Conservation (phyloP, 2,113 vertebrate species). For the Embiotoca jacksoni region DNA sequence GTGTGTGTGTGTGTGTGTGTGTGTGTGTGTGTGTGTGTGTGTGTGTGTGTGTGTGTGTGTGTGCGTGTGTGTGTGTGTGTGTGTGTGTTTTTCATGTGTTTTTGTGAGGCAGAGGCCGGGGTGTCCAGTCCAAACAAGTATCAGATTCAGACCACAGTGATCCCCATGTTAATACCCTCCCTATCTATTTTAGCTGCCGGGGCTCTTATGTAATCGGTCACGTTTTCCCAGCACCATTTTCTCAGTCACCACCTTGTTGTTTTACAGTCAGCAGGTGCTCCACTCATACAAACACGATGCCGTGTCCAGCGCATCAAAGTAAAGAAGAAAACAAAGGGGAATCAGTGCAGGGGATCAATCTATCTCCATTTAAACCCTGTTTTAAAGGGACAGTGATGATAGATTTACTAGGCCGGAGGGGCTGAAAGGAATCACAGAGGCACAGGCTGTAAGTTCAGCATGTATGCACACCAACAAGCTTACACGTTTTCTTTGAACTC, state of each 20-base stretch:
- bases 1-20: too few relatives aligned
- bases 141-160: conserved; percentile 68
- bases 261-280: conserved; percentile 58
- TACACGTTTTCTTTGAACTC: conserved; percentile 15
- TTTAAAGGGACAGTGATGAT: conserved; percentile 13
- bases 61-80: too few relatives aligned
- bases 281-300: conserved; percentile 13
- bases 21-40: too few relatives aligned
- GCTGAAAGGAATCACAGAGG: neutral
- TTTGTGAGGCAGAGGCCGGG: neutral
- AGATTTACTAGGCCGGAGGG: conserved; percentile 1
- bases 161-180: conserved; percentile 66
- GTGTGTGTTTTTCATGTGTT: too few relatives aligned
- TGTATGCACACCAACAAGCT: neutral
- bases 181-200: conserved; percentile 68
- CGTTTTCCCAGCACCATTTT: conserved; percentile 56
- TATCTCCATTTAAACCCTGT: conserved; percentile 7
- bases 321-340: conserved; percentile 34
- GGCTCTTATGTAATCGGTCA: conserved; percentile 65
- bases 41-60: too few relatives aligned
- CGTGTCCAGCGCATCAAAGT: conserved; percentile 13
- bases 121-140: conserved; percentile 48
- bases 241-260: conserved; percentile 46
- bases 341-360: conserved; percentile 10
- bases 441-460: neutral